These are phyloP conservation scores for Nyctereutes procyonoides DNA, from an alignment of 2,113 vertebrate genomes.

Conservation along the genomic window DNA sequence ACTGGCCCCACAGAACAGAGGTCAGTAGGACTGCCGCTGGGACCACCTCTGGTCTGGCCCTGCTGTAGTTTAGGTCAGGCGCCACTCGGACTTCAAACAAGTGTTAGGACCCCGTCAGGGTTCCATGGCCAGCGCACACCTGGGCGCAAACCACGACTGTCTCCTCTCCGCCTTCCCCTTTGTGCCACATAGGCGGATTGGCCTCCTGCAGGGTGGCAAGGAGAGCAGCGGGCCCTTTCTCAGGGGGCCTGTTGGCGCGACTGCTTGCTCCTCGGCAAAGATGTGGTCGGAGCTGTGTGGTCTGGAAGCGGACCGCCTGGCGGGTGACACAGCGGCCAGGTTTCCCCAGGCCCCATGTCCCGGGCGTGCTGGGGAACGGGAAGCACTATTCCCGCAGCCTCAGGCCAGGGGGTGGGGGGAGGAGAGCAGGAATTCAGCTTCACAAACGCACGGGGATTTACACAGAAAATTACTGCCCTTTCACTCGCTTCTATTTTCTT, in stretches of 20 bases:
- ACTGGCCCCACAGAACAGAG: not conserved
- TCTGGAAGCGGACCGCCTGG: not conserved
- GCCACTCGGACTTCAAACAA: not conserved
- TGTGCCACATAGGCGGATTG: not conserved
- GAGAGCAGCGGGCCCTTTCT: not conserved
- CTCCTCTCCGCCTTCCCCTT: not conserved
- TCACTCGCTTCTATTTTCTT: not conserved
- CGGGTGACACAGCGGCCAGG: too few relatives aligned
- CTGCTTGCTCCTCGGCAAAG: not conserved
- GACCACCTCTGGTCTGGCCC: too few relatives aligned
- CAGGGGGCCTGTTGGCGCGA: not conserved
- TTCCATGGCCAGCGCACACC: not conserved
- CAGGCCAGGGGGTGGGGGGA: accelerated
- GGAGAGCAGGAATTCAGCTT: not conserved
- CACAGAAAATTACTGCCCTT: not conserved
- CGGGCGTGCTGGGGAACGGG: too few relatives aligned
- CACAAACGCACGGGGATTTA: not conserved
- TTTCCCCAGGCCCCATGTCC: not conserved
- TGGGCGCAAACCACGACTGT: not conserved
- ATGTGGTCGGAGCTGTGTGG: not conserved
- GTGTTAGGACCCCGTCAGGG: not conserved
- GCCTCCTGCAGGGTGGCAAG: not conserved
- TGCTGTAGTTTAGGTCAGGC: not conserved
- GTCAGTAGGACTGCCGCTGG: not conserved
- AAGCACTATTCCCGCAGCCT: not conserved